Base-by-base conservation (phyloP, 2,113 vertebrate species). In the Oreochromis tanganicae region DNA sequence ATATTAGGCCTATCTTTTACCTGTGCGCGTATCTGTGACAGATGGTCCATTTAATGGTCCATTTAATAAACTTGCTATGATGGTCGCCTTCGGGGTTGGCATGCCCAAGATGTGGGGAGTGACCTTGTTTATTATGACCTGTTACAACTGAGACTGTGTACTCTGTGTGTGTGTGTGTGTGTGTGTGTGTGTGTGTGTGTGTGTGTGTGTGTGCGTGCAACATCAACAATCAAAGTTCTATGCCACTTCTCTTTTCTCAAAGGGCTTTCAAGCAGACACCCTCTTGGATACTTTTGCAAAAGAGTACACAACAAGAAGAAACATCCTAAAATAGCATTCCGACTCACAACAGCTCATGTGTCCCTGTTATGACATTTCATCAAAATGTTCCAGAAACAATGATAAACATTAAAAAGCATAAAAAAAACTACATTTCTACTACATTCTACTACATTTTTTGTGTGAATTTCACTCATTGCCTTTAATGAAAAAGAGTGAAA, bases 41-140 rank as follows among this genome's bases (percentile, higher is more conserved):
- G 92, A 93, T 92, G 92, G 91, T 57, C 55, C 68, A 80, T 91
- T 93, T 91, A 92, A 88, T 88, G 92, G 91, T 68, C 57, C 66
- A 75, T 91, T 93, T 91, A 93, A 88, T 87, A 90, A 92, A 88
- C 91, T 75, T 85, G 85, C 48, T 68, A 85, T 55, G 16, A 85
- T 80, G 87, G 81, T 36, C 1, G 84, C 89, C 90, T 85, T 82
- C 21, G 68, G 87, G 71, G 82, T 68, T 94, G 90, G 89, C 84
- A 80, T 80, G 83, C 32, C 43, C 80, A 88, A 84, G 81, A 90
- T 89, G 66, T 86, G 48, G 82, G 29, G 83, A 85, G 17, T 82
- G 87, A 93, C 90, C 92, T 91, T 90, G 85, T 88, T 92, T 89
- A 85, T 87, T 52, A 83, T 85, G 85, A 82, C 87, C 87, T 88